phyloP scores from a whole-genome alignment of 2,888 invertebrate genomes.

The Conistra vaccinii region DNA sequence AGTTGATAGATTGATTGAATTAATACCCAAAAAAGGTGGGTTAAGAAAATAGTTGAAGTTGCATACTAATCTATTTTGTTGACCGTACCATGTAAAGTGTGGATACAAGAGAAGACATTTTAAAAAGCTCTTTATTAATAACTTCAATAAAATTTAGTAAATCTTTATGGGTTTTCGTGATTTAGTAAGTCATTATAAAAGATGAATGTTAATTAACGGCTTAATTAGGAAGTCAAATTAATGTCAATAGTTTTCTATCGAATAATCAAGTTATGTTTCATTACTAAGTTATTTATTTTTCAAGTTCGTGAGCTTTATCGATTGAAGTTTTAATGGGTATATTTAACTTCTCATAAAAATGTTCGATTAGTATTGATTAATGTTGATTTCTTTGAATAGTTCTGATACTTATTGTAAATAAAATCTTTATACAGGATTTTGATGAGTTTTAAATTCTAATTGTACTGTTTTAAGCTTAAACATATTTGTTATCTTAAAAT shows the following conservation, averaged over 20 bases:
- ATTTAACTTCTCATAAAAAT: slow-evolving; percentile 35
- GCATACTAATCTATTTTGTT: slow-evolving; percentile 17
- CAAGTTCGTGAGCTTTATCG: slow-evolving; percentile 32
- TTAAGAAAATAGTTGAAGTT: not conserved
- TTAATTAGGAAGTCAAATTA: slow-evolving; percentile 41
- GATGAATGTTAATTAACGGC: slow-evolving; percentile 29
- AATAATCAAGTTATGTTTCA: slow-evolving; percentile 46
- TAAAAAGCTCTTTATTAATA: slow-evolving; percentile 10
- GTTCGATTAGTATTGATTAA: slow-evolving; percentile 39
- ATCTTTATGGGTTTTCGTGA: slow-evolving; percentile 44
- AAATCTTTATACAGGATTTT: not conserved
- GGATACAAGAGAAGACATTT: not conserved
- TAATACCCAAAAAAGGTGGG: no score
- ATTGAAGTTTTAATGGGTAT: slow-evolving; percentile 49
- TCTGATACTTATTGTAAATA: slow-evolving; percentile 7
- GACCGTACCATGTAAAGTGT: slow-evolving; percentile 10
- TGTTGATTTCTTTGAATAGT: slow-evolving; percentile 23
- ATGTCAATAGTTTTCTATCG: slow-evolving; percentile 42
- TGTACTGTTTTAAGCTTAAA: not conserved
- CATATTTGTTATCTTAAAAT: not conserved
- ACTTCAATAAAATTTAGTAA: slow-evolving; percentile 34
- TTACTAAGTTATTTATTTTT: slow-evolving; percentile 28
- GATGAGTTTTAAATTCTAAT: not conserved
- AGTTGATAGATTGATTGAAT: no score
- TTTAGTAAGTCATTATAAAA: slow-evolving; percentile 47